Conservation (phyloP, 2,113 vertebrate genomes). For the Lepidothrix coronata region DNA sequence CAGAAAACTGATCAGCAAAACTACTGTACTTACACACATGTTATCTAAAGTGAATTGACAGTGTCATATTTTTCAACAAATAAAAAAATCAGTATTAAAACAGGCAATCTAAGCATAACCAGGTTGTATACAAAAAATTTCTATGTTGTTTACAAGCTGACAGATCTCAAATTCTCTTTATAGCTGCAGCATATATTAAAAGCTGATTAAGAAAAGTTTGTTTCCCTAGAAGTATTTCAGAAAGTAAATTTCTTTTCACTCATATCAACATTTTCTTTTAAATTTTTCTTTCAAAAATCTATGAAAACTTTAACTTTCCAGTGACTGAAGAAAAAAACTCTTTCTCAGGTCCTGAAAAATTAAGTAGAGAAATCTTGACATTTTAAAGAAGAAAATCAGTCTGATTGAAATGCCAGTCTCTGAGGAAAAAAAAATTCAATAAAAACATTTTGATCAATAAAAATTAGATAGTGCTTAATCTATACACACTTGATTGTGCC, state of each 20-base stretch:
- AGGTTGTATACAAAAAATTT: not conserved
- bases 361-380: not conserved
- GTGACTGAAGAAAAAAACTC: not conserved
- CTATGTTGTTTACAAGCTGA: not conserved
- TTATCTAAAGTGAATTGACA: not conserved
- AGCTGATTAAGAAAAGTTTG: not conserved
- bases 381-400: not conserved
- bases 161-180: not conserved
- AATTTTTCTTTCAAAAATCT: not conserved
- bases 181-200: not conserved
- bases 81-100: not conserved
- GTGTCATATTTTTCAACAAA: not conserved
- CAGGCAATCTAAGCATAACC: not conserved
- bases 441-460: not conserved
- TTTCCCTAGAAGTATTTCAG: not conserved
- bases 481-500: not conserved
- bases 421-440: not conserved
- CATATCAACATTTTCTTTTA: not conserved
- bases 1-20: not conserved
- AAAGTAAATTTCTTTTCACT: not conserved
- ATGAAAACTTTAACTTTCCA: not conserved
- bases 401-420: not conserved
- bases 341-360: not conserved
- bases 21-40: not conserved
- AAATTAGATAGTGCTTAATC: not conserved